These are phyloP conservation scores for Spilosoma lubricipeda DNA, from an alignment of 2,888 invertebrate genomes.

Conservation along the genomic window DNA sequence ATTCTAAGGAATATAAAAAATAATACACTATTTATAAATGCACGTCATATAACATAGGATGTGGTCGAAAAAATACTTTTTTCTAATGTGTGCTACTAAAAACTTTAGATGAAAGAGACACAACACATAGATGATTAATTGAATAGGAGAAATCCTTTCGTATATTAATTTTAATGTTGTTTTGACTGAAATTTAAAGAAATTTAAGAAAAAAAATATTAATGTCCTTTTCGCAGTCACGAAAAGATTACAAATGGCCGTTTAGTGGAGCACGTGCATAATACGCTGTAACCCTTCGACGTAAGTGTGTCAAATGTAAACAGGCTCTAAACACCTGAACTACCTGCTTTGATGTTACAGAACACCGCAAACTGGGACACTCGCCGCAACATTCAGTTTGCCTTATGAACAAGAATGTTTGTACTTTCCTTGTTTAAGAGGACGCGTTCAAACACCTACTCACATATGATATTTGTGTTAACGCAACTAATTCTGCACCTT, in stretches of 20 bases:
- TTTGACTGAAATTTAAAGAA: too few relatives aligned
- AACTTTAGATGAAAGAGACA: too few relatives aligned
- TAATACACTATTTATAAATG: too few relatives aligned
- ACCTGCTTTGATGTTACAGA: constrained; percentile 9
- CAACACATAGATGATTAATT: too few relatives aligned
- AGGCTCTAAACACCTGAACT: constrained; percentile 20
- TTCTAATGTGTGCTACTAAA: too few relatives aligned
- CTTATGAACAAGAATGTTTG: constrained; percentile 45
- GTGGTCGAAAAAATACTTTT: too few relatives aligned
- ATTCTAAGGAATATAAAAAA: too few relatives aligned
- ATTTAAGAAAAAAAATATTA: too few relatives aligned
- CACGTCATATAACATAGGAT: too few relatives aligned
- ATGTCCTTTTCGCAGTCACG: not conserved
- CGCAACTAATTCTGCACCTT: constrained; percentile 55
- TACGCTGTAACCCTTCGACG: not conserved
- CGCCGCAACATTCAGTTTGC: constrained; percentile 28
- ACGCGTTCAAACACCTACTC: constrained; percentile 56
- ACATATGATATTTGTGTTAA: constrained; percentile 63
- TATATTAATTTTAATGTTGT: too few relatives aligned
- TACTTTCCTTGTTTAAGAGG: constrained; percentile 37
- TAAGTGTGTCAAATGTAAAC: constrained; percentile 39
- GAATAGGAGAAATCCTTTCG: too few relatives aligned
- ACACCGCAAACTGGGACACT: constrained; percentile 34
- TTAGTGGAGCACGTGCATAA: not conserved
- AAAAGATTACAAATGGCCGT: not conserved